phyloP scores from a whole-genome alignment of 92 coral and sea anemone genomes.

The Porites lobata region DNA sequence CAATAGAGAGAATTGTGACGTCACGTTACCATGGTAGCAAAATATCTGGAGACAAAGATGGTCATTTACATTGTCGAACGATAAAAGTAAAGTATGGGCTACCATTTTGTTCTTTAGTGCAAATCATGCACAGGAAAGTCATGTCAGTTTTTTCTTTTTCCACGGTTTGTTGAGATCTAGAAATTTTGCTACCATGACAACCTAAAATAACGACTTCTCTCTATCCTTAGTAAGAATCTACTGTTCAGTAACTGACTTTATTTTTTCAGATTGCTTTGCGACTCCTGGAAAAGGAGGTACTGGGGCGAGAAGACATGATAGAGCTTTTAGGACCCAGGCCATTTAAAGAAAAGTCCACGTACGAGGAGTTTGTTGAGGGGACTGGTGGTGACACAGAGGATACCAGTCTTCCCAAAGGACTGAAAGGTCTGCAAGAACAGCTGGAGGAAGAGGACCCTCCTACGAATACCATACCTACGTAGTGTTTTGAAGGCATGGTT shows the following conservation, averaged over 20 bases:
- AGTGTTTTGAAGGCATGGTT: conserved; percentile 11
- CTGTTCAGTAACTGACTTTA: neutral
- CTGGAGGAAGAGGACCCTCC: conserved; percentile 72
- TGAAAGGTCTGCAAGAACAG: conserved; percentile 86
- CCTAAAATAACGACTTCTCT: too few relatives aligned
- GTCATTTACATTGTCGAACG: too few relatives aligned
- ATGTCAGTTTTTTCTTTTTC: too few relatives aligned
- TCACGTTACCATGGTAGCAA: too few relatives aligned
- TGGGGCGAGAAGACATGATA: conserved; percentile 98
- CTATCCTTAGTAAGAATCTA: too few relatives aligned
- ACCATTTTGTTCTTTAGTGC: too few relatives aligned
- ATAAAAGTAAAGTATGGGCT: too few relatives aligned
- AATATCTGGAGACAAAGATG: too few relatives aligned
- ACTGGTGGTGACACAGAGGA: conserved; percentile 98
- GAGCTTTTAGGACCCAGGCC: conserved; percentile 96
- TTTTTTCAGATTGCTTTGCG: conserved; percentile 84
- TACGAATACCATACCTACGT: conserved; percentile 74
- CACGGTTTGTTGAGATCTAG: too few relatives aligned
- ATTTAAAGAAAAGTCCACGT: conserved; percentile 97
- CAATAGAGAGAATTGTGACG: too few relatives aligned
- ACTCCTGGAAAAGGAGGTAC: conserved; percentile 92
- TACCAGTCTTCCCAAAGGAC: conserved; percentile 95
- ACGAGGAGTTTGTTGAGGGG: conserved; percentile 98
- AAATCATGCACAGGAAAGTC: too few relatives aligned
- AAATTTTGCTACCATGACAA: too few relatives aligned